A percentile compares a stretch with the other conserved stretches of the same genome.
phyloP scores from a whole-genome alignment of 2,797 vertebrate species.

The Loriculus beryllinus region DNA sequence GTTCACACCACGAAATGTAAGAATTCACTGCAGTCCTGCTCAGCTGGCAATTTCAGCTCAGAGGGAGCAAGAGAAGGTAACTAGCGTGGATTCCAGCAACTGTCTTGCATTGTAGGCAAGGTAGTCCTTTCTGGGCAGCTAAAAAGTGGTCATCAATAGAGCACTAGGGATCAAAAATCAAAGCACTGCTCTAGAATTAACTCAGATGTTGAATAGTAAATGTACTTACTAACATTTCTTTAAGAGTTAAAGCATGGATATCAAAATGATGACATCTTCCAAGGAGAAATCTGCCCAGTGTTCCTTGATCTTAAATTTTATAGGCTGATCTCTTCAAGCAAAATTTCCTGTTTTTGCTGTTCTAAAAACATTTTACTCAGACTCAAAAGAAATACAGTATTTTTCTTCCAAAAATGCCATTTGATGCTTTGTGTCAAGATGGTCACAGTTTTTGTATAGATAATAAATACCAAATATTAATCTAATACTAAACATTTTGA shows the following conservation, averaged over 20 bases:
- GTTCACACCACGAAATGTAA: constrained; percentile 28
- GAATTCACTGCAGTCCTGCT: constrained; percentile 18
- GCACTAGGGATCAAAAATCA: not conserved
- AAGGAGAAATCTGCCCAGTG: not conserved
- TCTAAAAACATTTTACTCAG: not conserved
- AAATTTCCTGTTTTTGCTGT: not conserved
- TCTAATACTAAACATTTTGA: not conserved
- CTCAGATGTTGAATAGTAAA: not conserved
- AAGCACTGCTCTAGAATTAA: not conserved
- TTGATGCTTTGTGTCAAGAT: not conserved
- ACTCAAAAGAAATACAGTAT: not conserved
- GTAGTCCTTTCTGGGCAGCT: not conserved
- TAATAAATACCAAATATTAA: not conserved
- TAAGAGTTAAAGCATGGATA: not conserved
- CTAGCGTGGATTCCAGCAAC: not conserved
- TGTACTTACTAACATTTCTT: not conserved
- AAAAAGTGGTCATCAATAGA: not conserved
- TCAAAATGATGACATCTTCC: not conserved
- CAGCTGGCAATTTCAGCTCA: constrained; percentile 36
- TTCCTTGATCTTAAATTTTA: not conserved
- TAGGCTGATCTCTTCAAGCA: not conserved
- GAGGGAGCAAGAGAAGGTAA: not conserved
- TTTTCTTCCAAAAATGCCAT: not conserved
- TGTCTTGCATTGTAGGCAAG: not conserved
- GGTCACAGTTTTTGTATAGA: not conserved